Base-by-base conservation (phyloP, 2,797 vertebrate genomes). In the Diplodus sargus region DNA sequence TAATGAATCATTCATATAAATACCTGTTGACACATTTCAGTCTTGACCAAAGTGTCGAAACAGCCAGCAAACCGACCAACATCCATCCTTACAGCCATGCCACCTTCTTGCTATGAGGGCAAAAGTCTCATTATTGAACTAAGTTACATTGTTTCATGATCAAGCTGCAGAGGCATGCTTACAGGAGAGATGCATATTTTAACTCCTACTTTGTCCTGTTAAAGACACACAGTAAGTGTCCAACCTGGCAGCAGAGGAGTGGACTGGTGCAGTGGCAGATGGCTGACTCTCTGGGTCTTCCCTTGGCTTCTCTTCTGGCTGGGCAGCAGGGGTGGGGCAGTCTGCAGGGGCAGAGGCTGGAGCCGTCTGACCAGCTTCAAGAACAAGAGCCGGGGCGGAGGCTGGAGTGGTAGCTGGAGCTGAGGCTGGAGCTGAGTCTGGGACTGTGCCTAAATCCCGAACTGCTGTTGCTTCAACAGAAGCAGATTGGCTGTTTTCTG, bases 181-280 rank as follows among this genome's bases (percentile, higher is more conserved):
- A 49, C 15, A 23, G 20, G 12, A 28, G 34, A 49, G n/a, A 10
- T 0, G 34, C 2, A 62, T 17, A 5, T 30, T 53, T 53, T 34
- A 34, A 34, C 34, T 34, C 8, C 34, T 34, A 34, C 7, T 7
- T 34, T 7, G 34, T 34, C 34, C 34, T 34, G 7, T 34, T 34
- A 16, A 68, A 76, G 23, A 42, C 18, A 25, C 7, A 45, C 22
- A 4, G 14, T 63, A 65, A 5, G 76, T 61, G 58, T 59, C 83
- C 51, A 52, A 95, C 94, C 93, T 93, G 71, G 92, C 84, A 58
- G 86, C 88, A 58, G 90, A 89, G 20, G 88, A 88, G 18, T 71
- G 83, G 43, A 85, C 78, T 42, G 90, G 76, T 15, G 73, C 68
- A 4, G 88, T 71, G 66, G 78, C 76, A 22, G 78, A 52, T 0